These are phyloP conservation scores for Hydraecia micacea DNA, from an alignment of 2,888 invertebrate species.

Conservation along the genomic window DNA sequence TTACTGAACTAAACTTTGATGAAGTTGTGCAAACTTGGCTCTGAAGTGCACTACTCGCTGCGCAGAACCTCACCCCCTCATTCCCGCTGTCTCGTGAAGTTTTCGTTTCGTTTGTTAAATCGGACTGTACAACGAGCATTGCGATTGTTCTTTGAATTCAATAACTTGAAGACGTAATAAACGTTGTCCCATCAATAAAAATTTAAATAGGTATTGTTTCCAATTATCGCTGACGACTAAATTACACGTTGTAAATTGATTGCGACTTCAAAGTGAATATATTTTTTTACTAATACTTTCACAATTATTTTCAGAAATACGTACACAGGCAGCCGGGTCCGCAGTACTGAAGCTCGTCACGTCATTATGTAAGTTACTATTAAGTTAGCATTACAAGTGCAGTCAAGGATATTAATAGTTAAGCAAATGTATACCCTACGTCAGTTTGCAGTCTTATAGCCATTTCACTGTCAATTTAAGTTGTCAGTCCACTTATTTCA, in stretches of 20 bases:
- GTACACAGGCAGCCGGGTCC: constrained; percentile 38
- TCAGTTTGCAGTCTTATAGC: not conserved
- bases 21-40: too few relatives aligned
- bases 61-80: too few relatives aligned
- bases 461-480: not conserved
- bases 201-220: not conserved
- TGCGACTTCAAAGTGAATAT: not conserved
- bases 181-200: not conserved
- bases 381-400: constrained; percentile 26
- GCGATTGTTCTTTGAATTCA: not conserved
- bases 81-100: too few relatives aligned
- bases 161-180: not conserved
- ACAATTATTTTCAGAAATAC: constrained; percentile 44
- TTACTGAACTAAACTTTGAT: not conserved
- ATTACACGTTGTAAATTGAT: not conserved
- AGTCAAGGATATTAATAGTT: constrained; percentile 2
- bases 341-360: constrained; percentile 41
- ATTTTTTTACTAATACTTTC: constrained; percentile 18
- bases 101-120: too few relatives aligned
- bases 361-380: constrained; percentile 47
- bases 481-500: not conserved
- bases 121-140: not conserved
- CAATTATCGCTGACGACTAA: not conserved
- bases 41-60: too few relatives aligned
- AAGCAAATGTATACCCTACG: not conserved